Base-by-base conservation (phyloP, 2,888 invertebrate species). In the Muscina levida region DNA sequence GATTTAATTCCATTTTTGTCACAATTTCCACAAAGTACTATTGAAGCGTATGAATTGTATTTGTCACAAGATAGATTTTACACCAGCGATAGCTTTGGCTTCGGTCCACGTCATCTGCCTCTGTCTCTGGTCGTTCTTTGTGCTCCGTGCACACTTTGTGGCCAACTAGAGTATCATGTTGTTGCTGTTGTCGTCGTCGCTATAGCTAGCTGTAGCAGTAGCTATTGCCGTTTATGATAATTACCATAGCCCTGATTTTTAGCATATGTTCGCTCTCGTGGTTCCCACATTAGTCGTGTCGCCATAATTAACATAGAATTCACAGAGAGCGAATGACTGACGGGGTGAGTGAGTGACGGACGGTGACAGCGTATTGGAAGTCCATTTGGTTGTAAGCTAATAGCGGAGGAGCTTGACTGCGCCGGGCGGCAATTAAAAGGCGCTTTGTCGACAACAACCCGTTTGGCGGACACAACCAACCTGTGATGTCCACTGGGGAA, bases 81-180 rank as follows among this genome's bases (percentile, higher is more conserved):
- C 17, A 4, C n/a, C 5, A 17, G 51, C 65, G 79, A 82, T 79
- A 82, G 76, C 44, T 70, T 62, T 71, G 66, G 79, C 46, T 77
- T 79, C 2, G 57, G 15, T 8, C 37, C 37, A 39, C 37, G 74
- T 78, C 82, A 82, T 86, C 86, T 86, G 87, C 84, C 82, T 22
- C 22, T 8, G 17, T 10, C 51, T 31, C 31, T 8, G 31, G 4
- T 31, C 4, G 31, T 31, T 31, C 31, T 31, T 31, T 31, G 31
- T 31, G 31, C 8, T 31, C 31, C n/a, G 3, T 8, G 31, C 8
- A 31, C 31, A 5, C 31, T 31, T 31, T 31, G 31, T 31, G 31
- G 31, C 31, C 31, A 8, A 31, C 3, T 5, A 5, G 31, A 8
- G 8, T 31, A 8, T 31, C 4, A 31, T 3, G 31, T 31, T 53